Base-by-base conservation (phyloP, 2,113 vertebrate genomes). In the Triplophysa rosa region DNA sequence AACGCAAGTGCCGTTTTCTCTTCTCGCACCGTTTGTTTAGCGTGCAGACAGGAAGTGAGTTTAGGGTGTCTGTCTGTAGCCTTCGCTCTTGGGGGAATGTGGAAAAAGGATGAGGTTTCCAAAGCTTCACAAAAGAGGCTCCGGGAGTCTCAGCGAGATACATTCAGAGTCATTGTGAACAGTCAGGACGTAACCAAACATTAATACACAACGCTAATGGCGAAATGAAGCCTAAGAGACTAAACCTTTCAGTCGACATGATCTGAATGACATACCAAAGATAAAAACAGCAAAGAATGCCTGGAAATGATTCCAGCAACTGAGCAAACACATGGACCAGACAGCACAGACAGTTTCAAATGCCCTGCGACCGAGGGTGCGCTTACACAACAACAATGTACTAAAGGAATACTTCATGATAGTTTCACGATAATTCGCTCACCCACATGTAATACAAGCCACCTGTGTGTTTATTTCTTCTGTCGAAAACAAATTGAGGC, bases 71-170 rank as follows among this genome's bases (percentile, higher is more conserved):
- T 83, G 82, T 71, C 83, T 82, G 80, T 64, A 82, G 85, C 79
- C 82, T 23, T 78, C 78, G 74, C 82, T 83, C 84, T 87, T 84
- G 87, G 82, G 86, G 86, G 88, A 91, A 90, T 90, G 89, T 86
- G 83, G 86, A 87, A 78, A 82, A 82, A 80, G 86, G 79, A 90
- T 87, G 83, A 86, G 78, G 86, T 90, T 92, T 89, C 78, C 56
- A 80, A 83, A 54, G 79, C 64, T 84, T 87, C 64, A 81, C 66
- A 77, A 61, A 75, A 84, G 79, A 67, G 78, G 67, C 82, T 84
- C 77, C 47, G 64, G 64, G 70, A 67, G 64, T 74, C 69, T 79
- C 6, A 78, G 29, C 4, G 13, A 63, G 58, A 19, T 24, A 23
- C 59, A n/a, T 61, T 26, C 33, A 74, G 71, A 24, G 33, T 37